Evolutionary conservation across 1,140 invertebrate species (phyloP).

Genomic region (Pomacea maculata): DNA sequence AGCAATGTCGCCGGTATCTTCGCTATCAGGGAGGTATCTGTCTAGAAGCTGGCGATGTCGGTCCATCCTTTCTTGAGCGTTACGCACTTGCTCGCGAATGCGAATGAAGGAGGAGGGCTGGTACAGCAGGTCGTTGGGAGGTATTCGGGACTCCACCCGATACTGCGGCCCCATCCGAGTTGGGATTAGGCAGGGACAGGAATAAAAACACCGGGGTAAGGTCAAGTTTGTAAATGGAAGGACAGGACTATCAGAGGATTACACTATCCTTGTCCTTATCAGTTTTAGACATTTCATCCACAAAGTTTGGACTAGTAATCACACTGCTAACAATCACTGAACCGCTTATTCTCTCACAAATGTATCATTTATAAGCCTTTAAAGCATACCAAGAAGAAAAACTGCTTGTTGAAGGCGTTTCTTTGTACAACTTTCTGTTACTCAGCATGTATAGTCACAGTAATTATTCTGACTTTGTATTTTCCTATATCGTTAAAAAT

Average conservation of each 20-base stretch:
- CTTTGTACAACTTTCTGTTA: no score
- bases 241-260: no score
- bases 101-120: slow-evolving; percentile 39
- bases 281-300: neutral
- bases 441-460: no score
- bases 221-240: neutral
- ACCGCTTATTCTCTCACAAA: neutral
- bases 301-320: neutral
- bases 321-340: neutral
- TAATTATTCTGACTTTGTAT: no score
- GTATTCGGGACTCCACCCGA: slow-evolving; percentile 43
- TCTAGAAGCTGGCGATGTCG: slow-evolving; percentile 51
- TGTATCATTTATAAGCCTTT: no score
- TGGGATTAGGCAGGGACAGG: slow-evolving; percentile 12
- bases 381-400: no score
- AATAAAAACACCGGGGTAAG: slow-evolving; percentile 1
- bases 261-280: neutral
- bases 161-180: slow-evolving; percentile 38
- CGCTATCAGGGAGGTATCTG: slow-evolving; percentile 37
- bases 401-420: no score
- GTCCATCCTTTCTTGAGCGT: slow-evolving; percentile 50
- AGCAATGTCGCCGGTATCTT: slow-evolving; percentile 3
- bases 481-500: no score
- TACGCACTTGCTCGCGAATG: slow-evolving; percentile 42
- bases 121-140: slow-evolving; percentile 43